phyloP scores from a whole-genome alignment of 2,888 invertebrate species.

The Helicoverpa assulta region DNA sequence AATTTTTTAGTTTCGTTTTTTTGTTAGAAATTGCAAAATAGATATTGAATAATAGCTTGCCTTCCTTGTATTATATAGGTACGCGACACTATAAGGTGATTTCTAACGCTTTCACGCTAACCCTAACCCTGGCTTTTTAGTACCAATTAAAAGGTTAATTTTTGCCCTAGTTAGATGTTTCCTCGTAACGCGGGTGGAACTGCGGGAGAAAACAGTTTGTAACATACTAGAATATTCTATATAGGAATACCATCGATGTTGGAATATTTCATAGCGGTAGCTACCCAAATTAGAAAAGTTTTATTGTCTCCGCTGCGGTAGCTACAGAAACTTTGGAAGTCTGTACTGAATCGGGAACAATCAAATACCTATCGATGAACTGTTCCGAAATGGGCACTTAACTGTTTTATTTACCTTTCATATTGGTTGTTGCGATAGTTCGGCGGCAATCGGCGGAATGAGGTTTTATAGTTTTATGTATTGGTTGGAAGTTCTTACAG shows the following conservation, averaged over 20 bases:
- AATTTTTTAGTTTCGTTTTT: too few relatives aligned
- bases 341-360: conserved; percentile 27
- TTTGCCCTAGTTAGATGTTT: too few relatives aligned
- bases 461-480: background rate
- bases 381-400: conserved; percentile 11
- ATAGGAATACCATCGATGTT: conserved; percentile 14
- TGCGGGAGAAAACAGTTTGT: too few relatives aligned
- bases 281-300: conserved; percentile 58
- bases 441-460: background rate
- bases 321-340: conserved; percentile 16
- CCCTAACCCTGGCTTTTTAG: too few relatives aligned
- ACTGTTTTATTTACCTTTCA: conserved; percentile 9
- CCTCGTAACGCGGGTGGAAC: too few relatives aligned
- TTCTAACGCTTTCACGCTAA: too few relatives aligned
- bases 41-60: too few relatives aligned
- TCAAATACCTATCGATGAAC: conserved; percentile 10
- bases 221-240: too few relatives aligned
- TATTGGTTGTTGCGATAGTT: background rate
- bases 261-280: conserved; percentile 45
- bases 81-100: too few relatives aligned
- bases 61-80: too few relatives aligned
- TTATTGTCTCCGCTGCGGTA: conserved; percentile 36
- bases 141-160: too few relatives aligned
- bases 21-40: too few relatives aligned
- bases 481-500: background rate